Conservation (phyloP, 1,140 invertebrate species). For the Drosophila repleta region DNA sequence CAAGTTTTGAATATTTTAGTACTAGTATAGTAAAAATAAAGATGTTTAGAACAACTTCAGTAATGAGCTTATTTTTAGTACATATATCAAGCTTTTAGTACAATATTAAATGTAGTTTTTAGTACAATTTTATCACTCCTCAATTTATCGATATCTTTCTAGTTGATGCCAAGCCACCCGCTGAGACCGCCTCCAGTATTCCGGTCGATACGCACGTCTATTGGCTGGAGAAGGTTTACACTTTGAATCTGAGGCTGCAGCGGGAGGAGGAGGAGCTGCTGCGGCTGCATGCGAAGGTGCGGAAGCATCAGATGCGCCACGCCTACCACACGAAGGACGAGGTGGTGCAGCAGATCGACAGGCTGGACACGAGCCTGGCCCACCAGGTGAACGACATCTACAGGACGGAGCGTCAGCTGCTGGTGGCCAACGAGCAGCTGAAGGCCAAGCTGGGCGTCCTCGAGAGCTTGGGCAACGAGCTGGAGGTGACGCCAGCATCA, state of each 20-base stretch:
- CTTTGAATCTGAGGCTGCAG: slow-evolving; percentile 89
- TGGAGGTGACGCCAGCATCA: slow-evolving; percentile 75
- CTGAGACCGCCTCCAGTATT: not conserved
- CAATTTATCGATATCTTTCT: not conserved
- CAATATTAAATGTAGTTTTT: no score
- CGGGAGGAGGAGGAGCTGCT: slow-evolving; percentile 89
- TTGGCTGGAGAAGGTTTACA: slow-evolving; percentile 88
- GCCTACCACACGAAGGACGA: slow-evolving; percentile 85
- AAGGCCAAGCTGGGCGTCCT: slow-evolving; percentile 87
- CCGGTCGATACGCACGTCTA: slow-evolving; percentile 85
- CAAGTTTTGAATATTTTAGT: no score
- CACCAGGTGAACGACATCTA: slow-evolving; percentile 86
- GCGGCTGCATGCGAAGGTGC: slow-evolving; percentile 87
- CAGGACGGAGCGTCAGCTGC: slow-evolving; percentile 86
- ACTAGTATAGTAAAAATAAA: no score
- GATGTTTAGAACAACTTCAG: no score
- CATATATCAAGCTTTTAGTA: no score
- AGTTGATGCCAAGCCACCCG: not conserved
- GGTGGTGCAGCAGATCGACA: slow-evolving; percentile 69
- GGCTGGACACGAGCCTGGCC: slow-evolving; percentile 86
- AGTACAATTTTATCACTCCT: no score
- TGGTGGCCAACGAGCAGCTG: slow-evolving; percentile 87
- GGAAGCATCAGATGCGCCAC: slow-evolving; percentile 87
- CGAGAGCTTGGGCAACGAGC: slow-evolving; percentile 87
- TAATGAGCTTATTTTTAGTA: no score